A percentile compares a stretch with the other conserved stretches of the same genome.
Conservation (phyloP, 2,888 invertebrate species). For the Agonopterix heracliana region DNA sequence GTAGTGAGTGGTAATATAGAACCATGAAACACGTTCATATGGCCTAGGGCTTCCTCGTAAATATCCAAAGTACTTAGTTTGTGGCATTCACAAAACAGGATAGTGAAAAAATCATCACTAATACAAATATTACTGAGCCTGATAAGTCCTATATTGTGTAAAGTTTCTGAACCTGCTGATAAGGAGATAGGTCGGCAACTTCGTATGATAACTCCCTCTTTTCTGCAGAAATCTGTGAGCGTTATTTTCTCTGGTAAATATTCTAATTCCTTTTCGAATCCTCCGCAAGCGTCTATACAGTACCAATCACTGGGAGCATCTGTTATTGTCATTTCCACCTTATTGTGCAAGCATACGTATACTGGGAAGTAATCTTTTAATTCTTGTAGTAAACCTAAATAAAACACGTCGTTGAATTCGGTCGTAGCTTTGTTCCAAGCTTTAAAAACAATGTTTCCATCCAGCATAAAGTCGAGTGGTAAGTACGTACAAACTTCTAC, state of each 20-base stretch:
- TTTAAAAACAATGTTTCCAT: slow-evolving; percentile 36
- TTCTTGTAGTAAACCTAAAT: slow-evolving; percentile 20
- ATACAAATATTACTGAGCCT: slow-evolving; percentile 30
- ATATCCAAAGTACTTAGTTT: slow-evolving; percentile 31
- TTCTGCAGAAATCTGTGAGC: slow-evolving; percentile 33
- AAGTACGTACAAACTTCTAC: slow-evolving; percentile 22
- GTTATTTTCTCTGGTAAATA: slow-evolving; percentile 30
- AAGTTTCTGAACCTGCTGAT: slow-evolving; percentile 16
- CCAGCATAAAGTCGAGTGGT: slow-evolving; percentile 30
- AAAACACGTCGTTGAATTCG: slow-evolving; percentile 28
- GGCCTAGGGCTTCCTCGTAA: slow-evolving; percentile 25
- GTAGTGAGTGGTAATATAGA: slow-evolving; percentile 23
- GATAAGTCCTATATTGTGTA: slow-evolving; percentile 28
- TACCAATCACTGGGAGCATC: slow-evolving; percentile 30
- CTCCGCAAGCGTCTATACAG: slow-evolving; percentile 33
- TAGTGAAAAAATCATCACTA: slow-evolving; percentile 25
- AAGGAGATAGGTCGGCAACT: slow-evolving; percentile 24
- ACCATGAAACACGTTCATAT: slow-evolving; percentile 15
- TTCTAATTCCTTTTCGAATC: slow-evolving; percentile 23
- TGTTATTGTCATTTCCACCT: slow-evolving; percentile 23
- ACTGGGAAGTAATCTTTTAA: slow-evolving; percentile 36
- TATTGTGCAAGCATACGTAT: slow-evolving; percentile 31
- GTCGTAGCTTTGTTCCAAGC: slow-evolving; percentile 33
- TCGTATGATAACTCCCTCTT: slow-evolving; percentile 21
- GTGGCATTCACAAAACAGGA: slow-evolving; percentile 26